Evolutionary conservation across 1,140 invertebrate species (phyloP).

Genomic region (Diorhabda sublineata): DNA sequence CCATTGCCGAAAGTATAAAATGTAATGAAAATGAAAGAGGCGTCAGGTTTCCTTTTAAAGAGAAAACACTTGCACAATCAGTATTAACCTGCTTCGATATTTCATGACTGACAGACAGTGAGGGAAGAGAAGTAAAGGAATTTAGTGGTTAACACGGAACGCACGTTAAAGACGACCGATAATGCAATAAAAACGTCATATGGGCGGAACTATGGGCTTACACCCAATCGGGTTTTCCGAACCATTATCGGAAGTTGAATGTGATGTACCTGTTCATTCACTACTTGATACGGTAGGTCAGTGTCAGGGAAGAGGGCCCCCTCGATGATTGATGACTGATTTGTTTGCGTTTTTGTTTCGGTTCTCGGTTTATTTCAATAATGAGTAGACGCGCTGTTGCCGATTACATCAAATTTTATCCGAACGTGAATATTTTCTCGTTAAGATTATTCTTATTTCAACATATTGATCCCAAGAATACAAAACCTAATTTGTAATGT

Average conservation of each 20-base stretch:
- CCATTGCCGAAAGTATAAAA: too few species aligned
- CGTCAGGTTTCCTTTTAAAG: too few species aligned
- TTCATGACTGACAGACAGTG: too few species aligned
- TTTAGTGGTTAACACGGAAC: constrained; percentile 31
- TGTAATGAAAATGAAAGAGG: too few species aligned
- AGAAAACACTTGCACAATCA: too few species aligned
- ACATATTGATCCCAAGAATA: too few species aligned
- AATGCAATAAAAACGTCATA: constrained; percentile 39
- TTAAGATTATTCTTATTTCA: too few species aligned
- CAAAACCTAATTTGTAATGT: too few species aligned
- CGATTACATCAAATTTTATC: not conserved
- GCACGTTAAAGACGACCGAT: constrained; percentile 25
- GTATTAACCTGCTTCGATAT: too few species aligned
- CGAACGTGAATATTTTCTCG: too few species aligned
- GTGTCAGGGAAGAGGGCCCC: constrained; percentile 27
- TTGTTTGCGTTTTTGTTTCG: constrained; percentile 14
- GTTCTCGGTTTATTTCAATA: not conserved
- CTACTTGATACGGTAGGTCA: constrained; percentile 25
- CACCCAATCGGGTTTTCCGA: constrained; percentile 27
- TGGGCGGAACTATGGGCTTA: constrained; percentile 34
- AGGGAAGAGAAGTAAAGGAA: too few species aligned
- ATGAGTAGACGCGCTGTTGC: constrained; percentile 9
- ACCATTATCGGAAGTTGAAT: constrained; percentile 35
- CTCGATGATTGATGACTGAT: constrained; percentile 27
- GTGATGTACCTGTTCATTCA: constrained; percentile 25